Evolutionary conservation across 2,888 invertebrate genomes (phyloP).

Genomic region (Pharmacophagus antenor): DNA sequence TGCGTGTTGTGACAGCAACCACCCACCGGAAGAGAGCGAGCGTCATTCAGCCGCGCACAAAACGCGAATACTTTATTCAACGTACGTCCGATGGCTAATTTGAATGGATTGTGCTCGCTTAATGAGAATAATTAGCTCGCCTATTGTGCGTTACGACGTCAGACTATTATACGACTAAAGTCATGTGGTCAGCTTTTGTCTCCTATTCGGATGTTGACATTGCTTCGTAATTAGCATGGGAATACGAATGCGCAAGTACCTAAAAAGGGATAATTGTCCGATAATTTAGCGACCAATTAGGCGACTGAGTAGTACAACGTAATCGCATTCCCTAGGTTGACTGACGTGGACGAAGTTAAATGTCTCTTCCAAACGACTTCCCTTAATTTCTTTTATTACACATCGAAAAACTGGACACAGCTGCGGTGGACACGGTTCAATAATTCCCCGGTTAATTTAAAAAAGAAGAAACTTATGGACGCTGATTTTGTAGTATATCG

Average conservation of each 20-base stretch:
- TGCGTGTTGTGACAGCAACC: conserved; percentile 81
- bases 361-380: conserved; percentile 51
- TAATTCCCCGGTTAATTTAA: conserved; percentile 39
- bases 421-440: conserved; percentile 49
- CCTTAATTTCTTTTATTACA: conserved; percentile 53
- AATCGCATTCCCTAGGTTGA: conserved; percentile 50
- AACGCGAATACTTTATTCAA: conserved; percentile 78
- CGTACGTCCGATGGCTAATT: conserved; percentile 75
- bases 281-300: conserved; percentile 50
- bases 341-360: conserved; percentile 49
- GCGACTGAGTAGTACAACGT: conserved; percentile 45
- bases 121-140: conserved; percentile 76
- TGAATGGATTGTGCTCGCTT: conserved; percentile 75
- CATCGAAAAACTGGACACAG: conserved; percentile 43
- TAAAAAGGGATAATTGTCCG: conserved; percentile 7
- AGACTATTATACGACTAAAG: conserved; percentile 49
- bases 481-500: conserved; percentile 54
- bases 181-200: conserved; percentile 52
- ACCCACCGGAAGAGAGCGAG: conserved; percentile 79
- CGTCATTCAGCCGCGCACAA: conserved; percentile 77
- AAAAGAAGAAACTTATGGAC: conserved; percentile 31
- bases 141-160: conserved; percentile 49
- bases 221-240: background rate
- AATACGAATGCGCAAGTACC: conserved; percentile 17
- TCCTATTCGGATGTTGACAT: conserved; percentile 36